These are phyloP conservation scores for Myrmophylax atrothorax DNA, from an alignment of 2,113 vertebrate species.

Conservation along the genomic window DNA sequence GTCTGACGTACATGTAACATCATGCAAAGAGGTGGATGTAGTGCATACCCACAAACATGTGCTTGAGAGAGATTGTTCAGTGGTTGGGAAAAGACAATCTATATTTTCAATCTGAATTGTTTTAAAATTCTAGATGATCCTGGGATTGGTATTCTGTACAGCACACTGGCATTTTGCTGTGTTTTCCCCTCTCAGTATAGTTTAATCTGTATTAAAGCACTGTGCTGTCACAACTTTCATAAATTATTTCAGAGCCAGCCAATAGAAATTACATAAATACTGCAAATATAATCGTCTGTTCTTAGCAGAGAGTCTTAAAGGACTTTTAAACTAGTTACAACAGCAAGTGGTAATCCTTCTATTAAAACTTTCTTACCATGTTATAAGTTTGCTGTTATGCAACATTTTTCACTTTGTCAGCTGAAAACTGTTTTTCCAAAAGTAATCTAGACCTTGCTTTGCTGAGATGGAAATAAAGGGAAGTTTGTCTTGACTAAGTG, in stretches of 20 bases:
- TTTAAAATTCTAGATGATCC: conserved; percentile 15
- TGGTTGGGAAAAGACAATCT: background rate
- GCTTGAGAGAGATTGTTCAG: background rate
- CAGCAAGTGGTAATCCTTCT: conserved; percentile 55
- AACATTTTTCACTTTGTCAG: conserved; percentile 72
- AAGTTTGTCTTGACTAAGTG: conserved; percentile 60
- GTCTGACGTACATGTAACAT: background rate
- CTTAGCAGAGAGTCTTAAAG: conserved; percentile 44
- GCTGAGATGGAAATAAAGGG: conserved; percentile 62
- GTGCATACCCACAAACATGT: background rate
- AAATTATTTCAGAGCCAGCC: conserved; percentile 46
- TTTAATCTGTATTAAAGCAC: conserved; percentile 54
- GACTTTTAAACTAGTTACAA: conserved; percentile 63
- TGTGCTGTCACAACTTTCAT: conserved; percentile 50
- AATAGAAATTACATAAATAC: conserved; percentile 55
- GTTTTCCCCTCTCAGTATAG: conserved; percentile 20
- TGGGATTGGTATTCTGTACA: background rate
- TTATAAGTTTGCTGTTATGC: conserved; percentile 39
- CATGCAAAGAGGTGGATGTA: background rate
- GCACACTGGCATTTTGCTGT: background rate
- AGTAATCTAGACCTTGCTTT: conserved; percentile 51
- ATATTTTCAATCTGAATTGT: background rate
- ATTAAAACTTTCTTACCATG: conserved; percentile 56
- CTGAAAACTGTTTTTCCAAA: conserved; percentile 57
- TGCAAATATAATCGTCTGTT: conserved; percentile 47